Evolutionary conservation across 1,140 invertebrate species (phyloP), one percentile per base, ranked within the genome.

Genomic region (Melipona quadrifasciata): DNA sequence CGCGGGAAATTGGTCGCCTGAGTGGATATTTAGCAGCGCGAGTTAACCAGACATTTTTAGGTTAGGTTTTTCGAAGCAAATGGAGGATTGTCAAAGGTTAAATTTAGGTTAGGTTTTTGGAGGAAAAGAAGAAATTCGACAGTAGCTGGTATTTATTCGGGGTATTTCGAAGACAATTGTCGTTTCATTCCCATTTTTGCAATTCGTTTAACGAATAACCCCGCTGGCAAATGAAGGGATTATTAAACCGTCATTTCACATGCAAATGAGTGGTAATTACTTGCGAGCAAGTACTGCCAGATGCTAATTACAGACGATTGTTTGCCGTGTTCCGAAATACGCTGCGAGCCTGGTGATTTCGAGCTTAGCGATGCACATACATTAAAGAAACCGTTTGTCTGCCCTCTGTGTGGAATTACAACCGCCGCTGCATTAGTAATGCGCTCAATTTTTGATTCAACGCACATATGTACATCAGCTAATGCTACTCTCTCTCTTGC

Each of bases 1-100:
- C 47, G n/a, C 19, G 57, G 74, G 47, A 77, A 77, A 77, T 47
- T 64, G n/a, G 73, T 75, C 55, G 31, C 58, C 58, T 75, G 53
- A 75, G 58, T 75, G 53, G 73, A n/a, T 34, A 58, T 58, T 75
- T 16, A 58, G 31, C 27, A 5, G 21, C 14, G 55, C 24, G 39
- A 47, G 73, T 75, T 75, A 75, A 75, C 73, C 55, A 75, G 55
- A 58, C 31, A 39, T 24, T 75, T 58, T 21, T 6, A 39, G 24
- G 24, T 11, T n/a, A 19, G 21, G 10, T 51, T n/a, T 16, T 47
- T 47, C 27, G 21, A 53, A 72, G 31, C 31, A 31, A 31, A 31
- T 31, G 31, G 31, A 31, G 31, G 31, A 31, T 31, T 31, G 31
- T 31, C 31, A n/a, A n/a, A n/a, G n/a, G n/a, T n/a, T n/a, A n/a